Evolutionary conservation across 1,140 invertebrate species (phyloP).

Genomic region (Drosophila novamexicana): DNA sequence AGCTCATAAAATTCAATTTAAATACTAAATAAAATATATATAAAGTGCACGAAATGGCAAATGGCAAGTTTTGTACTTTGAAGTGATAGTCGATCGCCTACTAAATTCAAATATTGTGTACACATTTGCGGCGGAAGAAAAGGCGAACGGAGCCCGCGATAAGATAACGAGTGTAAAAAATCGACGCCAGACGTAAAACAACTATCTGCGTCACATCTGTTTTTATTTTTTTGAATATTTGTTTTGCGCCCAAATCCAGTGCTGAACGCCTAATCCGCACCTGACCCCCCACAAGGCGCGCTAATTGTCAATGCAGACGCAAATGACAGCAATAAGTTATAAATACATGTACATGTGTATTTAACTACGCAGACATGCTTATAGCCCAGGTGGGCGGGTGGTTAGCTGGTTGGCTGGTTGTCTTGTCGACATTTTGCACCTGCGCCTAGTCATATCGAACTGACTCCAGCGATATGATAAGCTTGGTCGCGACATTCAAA

Average conservation of each 20-base stretch:
- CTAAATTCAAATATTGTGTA: constrained; percentile 53
- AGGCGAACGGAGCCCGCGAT: constrained; percentile 44
- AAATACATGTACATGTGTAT: constrained; percentile 26
- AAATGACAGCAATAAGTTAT: constrained; percentile 15
- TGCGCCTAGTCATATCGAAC: constrained; percentile 13
- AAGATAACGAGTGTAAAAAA: constrained; percentile 60
- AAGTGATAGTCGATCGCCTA: constrained; percentile 52
- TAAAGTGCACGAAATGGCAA: constrained; percentile 27
- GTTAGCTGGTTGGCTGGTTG: neutral
- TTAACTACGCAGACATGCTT: constrained; percentile 2
- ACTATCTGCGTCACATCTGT: constrained; percentile 9
- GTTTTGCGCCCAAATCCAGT: constrained; percentile 5
- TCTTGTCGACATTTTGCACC: constrained; percentile 6
- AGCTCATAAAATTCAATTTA: constrained; percentile 32
- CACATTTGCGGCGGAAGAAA: constrained; percentile 42
- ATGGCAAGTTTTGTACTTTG: constrained; percentile 55
- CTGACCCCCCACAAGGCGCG: constrained; percentile 31
- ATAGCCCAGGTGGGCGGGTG: neutral
- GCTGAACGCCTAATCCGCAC: constrained; percentile 21
- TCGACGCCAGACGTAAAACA: constrained; percentile 16
- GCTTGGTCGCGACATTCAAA: constrained; percentile 48
- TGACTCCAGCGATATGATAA: constrained; percentile 44
- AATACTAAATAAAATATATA: constrained; percentile 27
- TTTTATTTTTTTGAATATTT: neutral
- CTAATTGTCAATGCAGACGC: constrained; percentile 13